These are phyloP conservation scores for Xestia ashworthii DNA, from an alignment of 2,888 invertebrate species.

Conservation along the genomic window DNA sequence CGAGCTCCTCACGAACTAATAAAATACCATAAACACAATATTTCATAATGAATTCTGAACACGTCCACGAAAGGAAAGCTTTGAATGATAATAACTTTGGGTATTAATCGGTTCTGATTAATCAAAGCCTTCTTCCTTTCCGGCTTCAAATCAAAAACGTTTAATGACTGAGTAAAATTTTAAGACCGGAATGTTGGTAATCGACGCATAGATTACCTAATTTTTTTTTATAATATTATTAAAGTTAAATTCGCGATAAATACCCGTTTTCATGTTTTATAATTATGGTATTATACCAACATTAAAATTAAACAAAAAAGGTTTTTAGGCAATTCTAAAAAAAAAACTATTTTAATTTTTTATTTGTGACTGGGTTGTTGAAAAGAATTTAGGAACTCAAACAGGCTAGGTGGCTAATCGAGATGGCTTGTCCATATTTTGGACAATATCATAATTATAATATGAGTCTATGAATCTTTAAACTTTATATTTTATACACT, in stretches of 20 bases:
- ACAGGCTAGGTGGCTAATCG: slow-evolving; percentile 8
- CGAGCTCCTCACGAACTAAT: slow-evolving; percentile 27
- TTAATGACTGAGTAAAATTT: neutral
- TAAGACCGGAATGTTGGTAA: neutral
- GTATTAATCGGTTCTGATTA: slow-evolving; percentile 43
- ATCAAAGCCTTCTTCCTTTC: slow-evolving; percentile 28
- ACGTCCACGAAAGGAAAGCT: slow-evolving; percentile 42
- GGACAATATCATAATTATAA: neutral
- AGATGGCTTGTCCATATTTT: slow-evolving; percentile 23
- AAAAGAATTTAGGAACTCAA: slow-evolving; percentile 18
- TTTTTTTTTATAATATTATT: no score
- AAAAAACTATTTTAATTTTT: neutral
- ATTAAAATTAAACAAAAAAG: neutral
- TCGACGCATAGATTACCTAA: neutral
- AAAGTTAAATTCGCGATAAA: no score
- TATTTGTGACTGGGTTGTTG: neutral
- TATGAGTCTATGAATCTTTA: slow-evolving; percentile 21
- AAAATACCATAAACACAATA: slow-evolving; percentile 46
- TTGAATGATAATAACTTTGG: slow-evolving; percentile 41
- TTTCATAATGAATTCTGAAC: slow-evolving; percentile 57
- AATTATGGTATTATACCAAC: no score
- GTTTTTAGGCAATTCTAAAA: neutral
- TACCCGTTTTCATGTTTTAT: no score
- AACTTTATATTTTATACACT: slow-evolving; percentile 34
- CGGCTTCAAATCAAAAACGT: slow-evolving; percentile 13